Evolutionary conservation across 2,113 vertebrate species (phyloP), one percentile per base, ranked within the genome.

Genomic region (Tympanuchus pallidicinctus): DNA sequence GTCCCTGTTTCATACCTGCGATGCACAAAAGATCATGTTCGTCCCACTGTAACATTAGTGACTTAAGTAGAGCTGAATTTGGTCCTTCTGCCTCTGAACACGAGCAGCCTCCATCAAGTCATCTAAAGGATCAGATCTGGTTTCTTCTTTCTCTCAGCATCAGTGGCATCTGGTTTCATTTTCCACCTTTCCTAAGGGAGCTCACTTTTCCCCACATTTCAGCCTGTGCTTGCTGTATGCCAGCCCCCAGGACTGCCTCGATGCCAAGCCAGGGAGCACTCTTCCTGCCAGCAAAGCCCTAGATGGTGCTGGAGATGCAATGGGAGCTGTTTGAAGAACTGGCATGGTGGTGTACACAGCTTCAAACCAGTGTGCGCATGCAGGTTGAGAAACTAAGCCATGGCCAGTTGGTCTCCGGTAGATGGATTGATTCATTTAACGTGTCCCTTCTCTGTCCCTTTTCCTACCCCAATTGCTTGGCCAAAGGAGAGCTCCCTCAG

Each of bases 141-240:
- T 94, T 97, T 95, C 96, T 95, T 81, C 73, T 88, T 18, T 93
- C 71, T 89, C 47, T 88, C 48, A 38, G 78, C 73, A 30, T 72
- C 90, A 65, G 67, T 86, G 83, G 93, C 66, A 52, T 96, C 95
- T 91, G 91, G 80, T 95, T 97, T 97, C 93, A 94, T 95, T 94
- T 94, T 93, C 93, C 88, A 79, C 90, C 92, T 92, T 93, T 93
- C 73, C 83, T 32, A 22, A 71, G 66, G 57, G 80, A 94, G 88
- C 94, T 96, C 90, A 87, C 93, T 96, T 95, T 96, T 61, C 91
- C 61, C 75, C 86, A 79, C 92, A 73, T 95, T 96, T 93, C 88
- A 92, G 74, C 67, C 74, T 79, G 73, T 70, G 67, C 70, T 30
- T 78, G 74, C 65, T 84, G 63, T n/a, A 8, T 90, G 66, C 69